Percentiles rank a stretch among this genome's conserved stretches.
Conservation (phyloP, 2,888 invertebrate species). For the Lithophane semibrunnea region DNA sequence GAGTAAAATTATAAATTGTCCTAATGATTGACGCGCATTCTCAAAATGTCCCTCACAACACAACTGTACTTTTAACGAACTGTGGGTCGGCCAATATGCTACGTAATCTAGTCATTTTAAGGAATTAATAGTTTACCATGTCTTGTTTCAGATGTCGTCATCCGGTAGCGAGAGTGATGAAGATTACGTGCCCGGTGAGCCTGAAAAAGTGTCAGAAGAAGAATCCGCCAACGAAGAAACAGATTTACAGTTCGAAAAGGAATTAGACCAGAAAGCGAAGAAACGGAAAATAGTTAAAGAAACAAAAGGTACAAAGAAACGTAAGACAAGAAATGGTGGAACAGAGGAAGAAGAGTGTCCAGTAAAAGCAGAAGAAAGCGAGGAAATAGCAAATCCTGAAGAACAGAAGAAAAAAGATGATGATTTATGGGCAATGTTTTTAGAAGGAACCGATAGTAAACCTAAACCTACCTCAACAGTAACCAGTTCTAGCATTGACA, state of each 20-base stretch:
- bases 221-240: conserved; percentile 92
- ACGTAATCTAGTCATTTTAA: not conserved
- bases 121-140: not conserved
- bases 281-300: conserved; percentile 79
- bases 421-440: conserved; percentile 94
- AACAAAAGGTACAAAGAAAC: conserved; percentile 76
- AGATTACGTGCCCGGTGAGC: conserved; percentile 93
- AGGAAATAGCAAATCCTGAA: conserved; percentile 86
- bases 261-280: conserved; percentile 78
- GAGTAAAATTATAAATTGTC: not conserved
- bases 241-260: conserved; percentile 89
- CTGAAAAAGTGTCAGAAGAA: conserved; percentile 92
- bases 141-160: conserved; percentile 87
- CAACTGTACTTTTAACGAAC: not conserved
- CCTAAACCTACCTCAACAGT: conserved; percentile 73
- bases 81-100: not conserved
- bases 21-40: not conserved
- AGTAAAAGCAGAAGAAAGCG: conserved; percentile 67
- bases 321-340: conserved; percentile 70
- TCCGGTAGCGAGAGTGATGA: conserved; percentile 95
- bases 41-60: not conserved
- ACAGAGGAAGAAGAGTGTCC: conserved; percentile 73
- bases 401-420: conserved; percentile 93
- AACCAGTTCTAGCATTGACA: conserved; percentile 57
- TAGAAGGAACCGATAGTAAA: conserved; percentile 92